Evolutionary conservation across 2,797 vertebrate species (phyloP), one percentile per base, ranked within the genome.

Genomic region (Leuciscus waleckii): DNA sequence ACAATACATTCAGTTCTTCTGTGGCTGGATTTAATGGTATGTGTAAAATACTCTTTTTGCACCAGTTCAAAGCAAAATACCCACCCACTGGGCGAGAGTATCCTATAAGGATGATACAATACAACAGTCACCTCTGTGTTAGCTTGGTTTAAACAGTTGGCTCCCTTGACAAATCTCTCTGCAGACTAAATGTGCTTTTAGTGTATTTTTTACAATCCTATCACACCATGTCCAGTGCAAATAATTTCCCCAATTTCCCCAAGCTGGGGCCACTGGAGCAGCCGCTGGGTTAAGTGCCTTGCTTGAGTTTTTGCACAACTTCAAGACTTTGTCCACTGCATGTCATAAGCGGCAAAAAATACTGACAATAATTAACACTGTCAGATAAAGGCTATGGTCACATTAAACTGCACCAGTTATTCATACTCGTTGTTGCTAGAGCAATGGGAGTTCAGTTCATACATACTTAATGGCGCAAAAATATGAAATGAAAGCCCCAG

Each of bases 11-110:
- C 23, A n/a, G 54, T 39, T 61, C 2, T 43, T 82, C 17, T n/a
- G 49, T 21, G 8, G 29, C 21, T 58, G 32, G 5, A 26, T 39
- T 81, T 5, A 29, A 43, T 81, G 35, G 5, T 19, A 39, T 54
- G 29, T 29, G 35, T 29, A 80, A 39, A 37, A 43, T 65, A 5
- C 17, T 46, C 10, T 65, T 11, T 79, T 79, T 43, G 56, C 8
- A 43, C 37, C 43, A 46, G 39, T 35, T 79, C 2, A 65, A 79
- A 79, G 77, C 16, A 79, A 65, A n/a, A 67, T 4, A 29, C 41
- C 10, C 17, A 29, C 58, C 10, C 10, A 63, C 32, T 41, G 76
- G 56, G 14, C 39, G 46, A 43, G 5, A 49, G 61, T 46, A 67
- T 79, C 41, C 37, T 79, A 46, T 49, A 67, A 43, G 35, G 56